phyloP scores from a whole-genome alignment of 2,888 invertebrate species.

The Adelphocoris suturalis region DNA sequence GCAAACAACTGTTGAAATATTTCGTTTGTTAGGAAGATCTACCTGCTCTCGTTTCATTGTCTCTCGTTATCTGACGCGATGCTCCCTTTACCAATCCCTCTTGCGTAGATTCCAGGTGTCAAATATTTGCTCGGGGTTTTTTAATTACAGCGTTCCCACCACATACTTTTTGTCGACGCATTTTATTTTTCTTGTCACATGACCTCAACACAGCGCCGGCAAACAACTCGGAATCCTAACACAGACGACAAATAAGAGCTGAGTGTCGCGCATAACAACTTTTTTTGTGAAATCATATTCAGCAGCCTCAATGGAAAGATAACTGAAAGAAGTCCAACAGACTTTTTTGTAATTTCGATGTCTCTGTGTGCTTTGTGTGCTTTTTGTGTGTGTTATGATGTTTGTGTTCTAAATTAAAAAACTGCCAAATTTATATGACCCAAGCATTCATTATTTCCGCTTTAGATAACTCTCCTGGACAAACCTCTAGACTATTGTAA shows the following conservation, averaged over 20 bases:
- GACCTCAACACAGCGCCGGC: conserved; percentile 4
- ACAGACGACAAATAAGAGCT: background rate
- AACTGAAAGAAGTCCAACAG: too few species aligned
- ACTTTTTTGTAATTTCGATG: too few species aligned
- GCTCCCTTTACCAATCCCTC: conserved; percentile 40
- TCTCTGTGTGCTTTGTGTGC: too few species aligned
- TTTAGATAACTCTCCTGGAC: too few species aligned
- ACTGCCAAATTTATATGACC: too few species aligned
- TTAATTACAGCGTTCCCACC: conserved; percentile 15
- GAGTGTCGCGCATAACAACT: too few species aligned
- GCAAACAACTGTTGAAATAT: background rate
- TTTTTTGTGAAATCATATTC: too few species aligned
- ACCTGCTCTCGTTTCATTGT: background rate
- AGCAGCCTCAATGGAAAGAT: too few species aligned
- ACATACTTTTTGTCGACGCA: background rate
- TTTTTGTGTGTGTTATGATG: too few species aligned
- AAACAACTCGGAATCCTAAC: conserved; percentile 6
- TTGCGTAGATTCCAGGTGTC: conserved; percentile 26
- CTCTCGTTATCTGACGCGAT: conserved; percentile 34
- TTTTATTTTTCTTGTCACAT: conserved; percentile 19
- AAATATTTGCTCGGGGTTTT: conserved; percentile 34
- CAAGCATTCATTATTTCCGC: too few species aligned
- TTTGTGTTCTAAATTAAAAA: too few species aligned
- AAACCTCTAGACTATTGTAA: too few species aligned
- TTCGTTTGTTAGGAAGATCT: background rate